Conservation (phyloP, 2,113 vertebrate species). For the Xiphorhynchus elegans region DNA sequence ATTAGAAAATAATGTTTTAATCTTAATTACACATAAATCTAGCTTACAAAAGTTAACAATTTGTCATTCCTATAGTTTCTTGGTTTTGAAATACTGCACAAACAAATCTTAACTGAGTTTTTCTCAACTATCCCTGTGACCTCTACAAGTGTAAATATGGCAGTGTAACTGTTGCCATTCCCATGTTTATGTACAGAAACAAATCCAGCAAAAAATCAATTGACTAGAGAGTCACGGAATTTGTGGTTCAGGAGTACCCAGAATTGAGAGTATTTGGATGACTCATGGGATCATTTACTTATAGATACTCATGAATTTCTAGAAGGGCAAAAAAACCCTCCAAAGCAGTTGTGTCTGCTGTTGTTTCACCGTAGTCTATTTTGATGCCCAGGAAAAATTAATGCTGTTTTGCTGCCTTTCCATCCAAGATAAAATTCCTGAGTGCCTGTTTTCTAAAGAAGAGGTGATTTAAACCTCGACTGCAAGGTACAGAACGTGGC, state of each 20-base stretch:
- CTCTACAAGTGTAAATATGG: background rate
- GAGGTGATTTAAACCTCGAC: background rate
- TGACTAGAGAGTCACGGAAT: background rate
- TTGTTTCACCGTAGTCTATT: background rate
- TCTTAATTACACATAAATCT: background rate
- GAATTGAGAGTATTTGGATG: background rate
- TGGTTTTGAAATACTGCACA: background rate
- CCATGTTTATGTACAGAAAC: background rate
- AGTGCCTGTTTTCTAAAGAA: background rate
- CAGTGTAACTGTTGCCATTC: background rate
- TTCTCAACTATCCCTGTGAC: background rate
- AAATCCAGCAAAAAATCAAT: background rate
- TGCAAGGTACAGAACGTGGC: background rate
- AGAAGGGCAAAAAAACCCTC: accelerated
- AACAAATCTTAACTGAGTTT: background rate
- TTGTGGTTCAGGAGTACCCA: background rate
- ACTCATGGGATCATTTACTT: background rate
- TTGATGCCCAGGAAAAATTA: background rate
- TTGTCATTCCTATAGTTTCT: background rate
- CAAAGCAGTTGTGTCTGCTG: background rate
- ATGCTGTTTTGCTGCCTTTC: background rate
- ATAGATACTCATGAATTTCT: background rate
- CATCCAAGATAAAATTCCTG: background rate
- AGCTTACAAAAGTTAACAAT: background rate
- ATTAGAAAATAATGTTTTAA: background rate